Evolutionary conservation across 1,140 invertebrate genomes (phyloP), one percentile per base, ranked within the genome.

Genomic region (Adoxophyes honmai): DNA sequence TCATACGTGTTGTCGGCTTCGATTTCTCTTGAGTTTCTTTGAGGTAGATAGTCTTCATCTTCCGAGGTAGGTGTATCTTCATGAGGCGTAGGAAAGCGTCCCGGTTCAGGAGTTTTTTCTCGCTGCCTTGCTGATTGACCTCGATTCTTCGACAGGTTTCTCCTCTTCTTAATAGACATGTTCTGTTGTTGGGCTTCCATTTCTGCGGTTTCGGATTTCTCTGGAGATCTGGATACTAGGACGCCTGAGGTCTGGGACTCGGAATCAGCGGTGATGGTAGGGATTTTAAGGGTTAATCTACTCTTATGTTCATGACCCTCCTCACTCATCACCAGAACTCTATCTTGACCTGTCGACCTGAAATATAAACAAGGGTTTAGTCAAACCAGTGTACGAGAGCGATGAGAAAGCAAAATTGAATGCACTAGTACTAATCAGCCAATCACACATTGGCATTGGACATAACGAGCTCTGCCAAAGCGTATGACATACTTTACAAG

Each of bases 41-140:
- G 65, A 15, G 77, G 71, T 52, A 64, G 67, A 1, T 44, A 8
- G 15, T 90, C 87, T 67, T 90, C 89, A 60, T 90, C 89, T 44
- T 90, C 89, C 10, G 83, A 85, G 21, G 89, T 89, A 44, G 81
- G 81, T 35, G 81, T 89, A 54, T 90, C 89, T 76, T 89, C 86
- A 34, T 85, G 76, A 36, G 86, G 74, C 9, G 81, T 58, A 52
- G 60, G 61, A 55, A 70, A 66, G 66, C 81, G 77, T 44, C 85
- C 75, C 2, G 90, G 88, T 68, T 90, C 89, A 21, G 91, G 91
- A n/a, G 91, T 92, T 63, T 91, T 91, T 64, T 92, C 91, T 56
- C 91, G 83, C 38, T 89, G 88, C 39, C 76, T 83, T n/a, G 81
- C 77, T 54, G 68, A 70, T 63, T 76, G 86, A 57, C 69, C 86